Evolutionary conservation across 2,113 vertebrate genomes (phyloP).

Genomic region (Bubo blakistoni): DNA sequence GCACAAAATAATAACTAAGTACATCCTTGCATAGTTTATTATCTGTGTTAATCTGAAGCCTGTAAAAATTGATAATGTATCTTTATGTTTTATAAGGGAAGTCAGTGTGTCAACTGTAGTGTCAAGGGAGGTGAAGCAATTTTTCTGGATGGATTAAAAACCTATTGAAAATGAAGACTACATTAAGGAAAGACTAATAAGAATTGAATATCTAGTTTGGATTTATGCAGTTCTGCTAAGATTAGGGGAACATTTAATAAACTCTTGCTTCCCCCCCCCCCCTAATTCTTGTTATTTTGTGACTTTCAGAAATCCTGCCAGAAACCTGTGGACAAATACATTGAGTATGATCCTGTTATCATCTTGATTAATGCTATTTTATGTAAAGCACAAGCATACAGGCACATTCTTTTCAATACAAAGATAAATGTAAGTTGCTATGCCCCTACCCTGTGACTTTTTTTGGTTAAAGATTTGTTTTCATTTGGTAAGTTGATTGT

Average conservation of each 20-base stretch:
- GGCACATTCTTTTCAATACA: conserved; percentile 96
- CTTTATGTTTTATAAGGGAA: not conserved
- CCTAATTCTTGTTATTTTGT: conserved; percentile 36
- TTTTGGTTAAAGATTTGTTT: not conserved
- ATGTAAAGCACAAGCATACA: conserved; percentile 94
- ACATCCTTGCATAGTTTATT: not conserved
- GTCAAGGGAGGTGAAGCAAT: not conserved
- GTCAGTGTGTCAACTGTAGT: not conserved
- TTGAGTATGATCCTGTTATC: conserved; percentile 98
- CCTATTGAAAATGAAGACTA: not conserved
- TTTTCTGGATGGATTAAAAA: not conserved
- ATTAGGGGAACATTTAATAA: not conserved
- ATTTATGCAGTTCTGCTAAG: not conserved
- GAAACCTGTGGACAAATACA: conserved; percentile 97
- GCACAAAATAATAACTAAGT: not conserved
- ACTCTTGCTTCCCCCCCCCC: not conserved
- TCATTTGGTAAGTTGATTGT: not conserved
- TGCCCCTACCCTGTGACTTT: not conserved
- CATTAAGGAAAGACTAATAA: not conserved
- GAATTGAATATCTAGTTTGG: not conserved
- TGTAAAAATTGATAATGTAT: not conserved
- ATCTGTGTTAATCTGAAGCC: not conserved
- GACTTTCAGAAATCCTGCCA: conserved; percentile 87
- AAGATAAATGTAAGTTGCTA: conserved; percentile 86
- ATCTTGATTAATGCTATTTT: conserved; percentile 95